Evolutionary conservation across 2,113 vertebrate species (phyloP).

Genomic region (Chaenogobius annularis): DNA sequence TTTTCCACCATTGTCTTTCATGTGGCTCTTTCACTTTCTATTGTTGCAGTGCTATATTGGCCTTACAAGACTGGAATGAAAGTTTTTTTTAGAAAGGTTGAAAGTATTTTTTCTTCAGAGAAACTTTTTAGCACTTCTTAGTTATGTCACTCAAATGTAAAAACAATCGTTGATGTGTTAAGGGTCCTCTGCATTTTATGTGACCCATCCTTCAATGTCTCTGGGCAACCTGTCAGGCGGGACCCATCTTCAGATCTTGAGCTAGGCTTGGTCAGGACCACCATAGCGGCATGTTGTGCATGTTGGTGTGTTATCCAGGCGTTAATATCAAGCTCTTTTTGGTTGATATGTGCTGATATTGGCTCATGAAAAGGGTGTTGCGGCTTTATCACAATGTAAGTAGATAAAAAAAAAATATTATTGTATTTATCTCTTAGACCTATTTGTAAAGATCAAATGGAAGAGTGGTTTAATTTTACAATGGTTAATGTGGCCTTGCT

Average conservation of each 20-base stretch:
- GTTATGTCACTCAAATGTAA: neutral
- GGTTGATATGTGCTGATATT: neutral
- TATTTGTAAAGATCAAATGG: constrained; percentile 28
- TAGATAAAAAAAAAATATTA: no score
- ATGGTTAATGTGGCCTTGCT: constrained; percentile 16
- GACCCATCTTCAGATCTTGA: no score
- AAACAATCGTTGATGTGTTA: no score
- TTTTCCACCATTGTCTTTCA: constrained; percentile 58
- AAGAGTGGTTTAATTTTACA: neutral
- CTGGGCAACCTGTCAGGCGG: no score
- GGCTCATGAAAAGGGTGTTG: neutral
- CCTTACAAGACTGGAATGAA: constrained; percentile 16
- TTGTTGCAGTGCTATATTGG: constrained; percentile 14
- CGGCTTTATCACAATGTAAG: no score
- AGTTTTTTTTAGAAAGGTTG: neutral
- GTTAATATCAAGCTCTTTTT: no score
- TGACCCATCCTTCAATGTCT: no score
- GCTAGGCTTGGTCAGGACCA: no score
- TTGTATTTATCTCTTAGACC: constrained; percentile 2
- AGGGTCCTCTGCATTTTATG: no score
- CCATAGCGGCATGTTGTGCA: no score
- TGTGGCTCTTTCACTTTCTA: constrained; percentile 47
- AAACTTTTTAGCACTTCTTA: neutral
- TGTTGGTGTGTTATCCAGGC: no score
- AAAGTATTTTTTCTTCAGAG: neutral